phyloP scores from a whole-genome alignment of 2,888 invertebrate species.

The Caenorhabditis plicata region DNA sequence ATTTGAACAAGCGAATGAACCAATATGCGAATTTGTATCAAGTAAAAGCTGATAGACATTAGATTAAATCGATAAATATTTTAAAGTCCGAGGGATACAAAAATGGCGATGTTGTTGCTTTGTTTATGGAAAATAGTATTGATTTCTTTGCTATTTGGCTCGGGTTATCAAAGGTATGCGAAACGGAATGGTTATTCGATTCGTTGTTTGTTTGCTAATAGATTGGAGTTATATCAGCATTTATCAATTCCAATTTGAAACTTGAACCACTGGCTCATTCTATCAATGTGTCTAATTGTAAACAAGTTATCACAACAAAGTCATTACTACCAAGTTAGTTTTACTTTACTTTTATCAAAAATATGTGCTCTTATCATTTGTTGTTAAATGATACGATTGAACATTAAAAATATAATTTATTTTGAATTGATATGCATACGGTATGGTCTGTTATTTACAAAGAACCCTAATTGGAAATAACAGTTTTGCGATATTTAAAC shows the following conservation, averaged over 20 bases:
- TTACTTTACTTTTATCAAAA: neutral
- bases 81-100: conserved; percentile 47
- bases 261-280: conserved; percentile 82
- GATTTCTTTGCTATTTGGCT: conserved; percentile 91
- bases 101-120: conserved; percentile 82
- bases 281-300: conserved; percentile 81
- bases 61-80: conserved; percentile 7
- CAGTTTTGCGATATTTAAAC: no score
- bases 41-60: conserved; percentile 19
- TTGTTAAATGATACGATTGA: no score
- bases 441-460: no score
- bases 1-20: conserved; percentile 57
- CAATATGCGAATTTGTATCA: conserved; percentile 61
- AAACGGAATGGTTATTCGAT: no score
- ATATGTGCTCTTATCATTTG: neutral
- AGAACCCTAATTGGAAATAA: no score
- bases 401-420: no score
- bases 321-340: conserved; percentile 51
- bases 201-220: no score
- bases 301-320: conserved; percentile 74
- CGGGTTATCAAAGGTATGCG: conserved; percentile 88
- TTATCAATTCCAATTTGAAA: conserved; percentile 90
- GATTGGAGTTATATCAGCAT: conserved; percentile 73
- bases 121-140: conserved; percentile 87
- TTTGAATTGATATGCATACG: no score